Evolutionary conservation across 2,888 invertebrate genomes (phyloP).

Genomic region (Drosophila birchii): DNA sequence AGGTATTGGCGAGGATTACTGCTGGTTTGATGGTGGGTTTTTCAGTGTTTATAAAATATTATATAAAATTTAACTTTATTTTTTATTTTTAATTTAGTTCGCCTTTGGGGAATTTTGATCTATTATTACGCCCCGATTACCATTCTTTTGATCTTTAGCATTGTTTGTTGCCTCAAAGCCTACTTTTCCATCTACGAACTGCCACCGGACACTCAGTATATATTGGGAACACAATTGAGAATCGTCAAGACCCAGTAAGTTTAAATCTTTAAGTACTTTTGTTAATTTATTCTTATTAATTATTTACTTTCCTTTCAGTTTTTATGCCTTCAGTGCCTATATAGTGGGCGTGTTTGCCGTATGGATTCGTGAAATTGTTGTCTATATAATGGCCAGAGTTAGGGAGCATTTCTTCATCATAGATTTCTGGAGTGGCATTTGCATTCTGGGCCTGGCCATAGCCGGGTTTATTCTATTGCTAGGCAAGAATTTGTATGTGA

Average conservation of each 20-base stretch:
- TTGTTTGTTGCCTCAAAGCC: conserved; percentile 66
- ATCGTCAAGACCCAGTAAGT: conserved; percentile 74
- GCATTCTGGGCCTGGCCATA: conserved; percentile 70
- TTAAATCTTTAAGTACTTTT: too few species aligned
- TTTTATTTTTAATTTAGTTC: conserved; percentile 61
- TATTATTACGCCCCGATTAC: conserved; percentile 76
- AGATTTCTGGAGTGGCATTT: conserved; percentile 81
- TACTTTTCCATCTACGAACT: conserved; percentile 70
- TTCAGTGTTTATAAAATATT: neutral
- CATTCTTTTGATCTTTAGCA: conserved; percentile 63
- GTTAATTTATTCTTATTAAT: neutral
- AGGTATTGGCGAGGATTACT: conserved; percentile 78
- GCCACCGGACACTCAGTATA: conserved; percentile 62
- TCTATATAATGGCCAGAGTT: conserved; percentile 70
- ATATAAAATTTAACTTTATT: neutral
- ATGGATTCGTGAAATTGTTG: conserved; percentile 79
- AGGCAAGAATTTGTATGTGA: conserved; percentile 74
- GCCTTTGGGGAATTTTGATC: conserved; percentile 77
- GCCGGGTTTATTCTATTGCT: conserved; percentile 74
- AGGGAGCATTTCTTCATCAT: conserved; percentile 78
- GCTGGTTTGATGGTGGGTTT: conserved; percentile 76
- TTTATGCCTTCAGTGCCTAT: conserved; percentile 72
- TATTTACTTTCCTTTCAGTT: conserved; percentile 47
- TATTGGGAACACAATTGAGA: conserved; percentile 68
- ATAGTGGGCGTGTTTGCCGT: conserved; percentile 69